Base-by-base conservation (phyloP, 2,113 vertebrate genomes). In the Rhodinocichla rosea region DNA sequence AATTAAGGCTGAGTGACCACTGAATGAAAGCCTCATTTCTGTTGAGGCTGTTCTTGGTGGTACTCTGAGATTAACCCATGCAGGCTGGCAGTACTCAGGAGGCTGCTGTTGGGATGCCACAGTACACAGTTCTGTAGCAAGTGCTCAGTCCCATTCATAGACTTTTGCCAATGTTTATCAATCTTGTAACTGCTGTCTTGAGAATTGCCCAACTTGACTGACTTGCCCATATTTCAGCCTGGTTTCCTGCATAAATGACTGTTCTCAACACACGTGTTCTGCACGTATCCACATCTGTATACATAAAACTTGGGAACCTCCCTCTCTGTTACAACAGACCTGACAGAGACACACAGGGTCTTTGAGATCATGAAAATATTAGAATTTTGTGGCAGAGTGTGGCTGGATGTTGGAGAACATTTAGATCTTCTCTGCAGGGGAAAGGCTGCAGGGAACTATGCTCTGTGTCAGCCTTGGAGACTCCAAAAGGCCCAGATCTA, bases 211-310 rank as follows among this genome's bases (percentile, higher is more conserved):
- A 35, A 14, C 39, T 68, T 78, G 65, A 18, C n/a, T 76, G 32
- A 49, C 39, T 82, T 59, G 53, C 63, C 39, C 18, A 7, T 85
- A 49, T 55, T 91, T 84, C 75, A 64, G 40, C 26, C 22, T 60
- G 35, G 6, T 87, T 87, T 89, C 35, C 57, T 57, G 11, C 1
- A 3, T 50, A 79, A 92, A 70, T n/a, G 14, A 19, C 55, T 74
- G 14, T 73, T 89, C 59, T 57, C 5, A 6, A 22, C 14, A 10
- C 2, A 3, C 10, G 20, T 62, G 22, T 74, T 68, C 40, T 60
- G 21, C 0, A 0, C 0, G 0, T 52, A 26, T 44, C 40, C 0
- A 5, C 35, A 21, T 68, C 55, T 11, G 1, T 30, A 9, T 68
- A 8, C 39, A 5, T 10, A 30, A 30, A 39, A n/a, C 52, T 79